Conservation (phyloP, 1,140 invertebrate species). For the Formica selysi region DNA sequence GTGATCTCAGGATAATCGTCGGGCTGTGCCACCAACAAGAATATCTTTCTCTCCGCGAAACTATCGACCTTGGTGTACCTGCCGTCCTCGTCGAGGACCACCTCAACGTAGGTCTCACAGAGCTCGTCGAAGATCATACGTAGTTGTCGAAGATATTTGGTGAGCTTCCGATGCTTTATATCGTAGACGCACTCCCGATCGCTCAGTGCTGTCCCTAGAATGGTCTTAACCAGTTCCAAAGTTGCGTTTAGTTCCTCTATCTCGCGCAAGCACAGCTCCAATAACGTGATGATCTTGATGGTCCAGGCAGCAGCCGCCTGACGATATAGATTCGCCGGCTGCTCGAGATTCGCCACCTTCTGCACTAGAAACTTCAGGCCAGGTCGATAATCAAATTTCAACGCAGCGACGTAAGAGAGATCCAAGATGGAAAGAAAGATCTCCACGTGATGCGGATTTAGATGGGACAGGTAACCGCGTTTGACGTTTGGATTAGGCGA, state of each 20-base stretch:
- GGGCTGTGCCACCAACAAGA: slow-evolving; percentile 89
- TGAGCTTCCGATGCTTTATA: slow-evolving; percentile 67
- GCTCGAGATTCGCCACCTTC: slow-evolving; percentile 95
- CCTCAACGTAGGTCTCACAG: slow-evolving; percentile 89
- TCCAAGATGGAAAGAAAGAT: slow-evolving; percentile 92
- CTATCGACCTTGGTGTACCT: slow-evolving; percentile 87
- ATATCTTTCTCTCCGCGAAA: slow-evolving; percentile 88
- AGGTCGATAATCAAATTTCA: slow-evolving; percentile 95
- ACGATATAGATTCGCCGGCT: slow-evolving; percentile 96
- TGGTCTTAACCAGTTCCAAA: slow-evolving; percentile 89
- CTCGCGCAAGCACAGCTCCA: slow-evolving; percentile 89
- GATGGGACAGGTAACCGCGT: slow-evolving; percentile 62
- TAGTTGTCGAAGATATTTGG: slow-evolving; percentile 78
- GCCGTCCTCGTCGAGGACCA: slow-evolving; percentile 88
- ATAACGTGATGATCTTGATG: slow-evolving; percentile 94
- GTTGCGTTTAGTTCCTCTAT: slow-evolving; percentile 87
- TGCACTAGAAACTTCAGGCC: slow-evolving; percentile 97
- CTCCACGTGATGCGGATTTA: slow-evolving; percentile 78
- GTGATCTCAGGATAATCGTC: slow-evolving; percentile 88
- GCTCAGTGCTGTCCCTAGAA: slow-evolving; percentile 83
- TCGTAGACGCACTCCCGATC: slow-evolving; percentile 58
- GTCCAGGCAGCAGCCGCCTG: slow-evolving; percentile 97
- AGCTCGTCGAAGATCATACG: slow-evolving; percentile 87
- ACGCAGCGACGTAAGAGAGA: slow-evolving; percentile 92
- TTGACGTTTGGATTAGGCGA: slow-evolving; percentile 83